Base-by-base conservation (phyloP, 2,888 invertebrate species). In the Drosophila paranaensis region DNA sequence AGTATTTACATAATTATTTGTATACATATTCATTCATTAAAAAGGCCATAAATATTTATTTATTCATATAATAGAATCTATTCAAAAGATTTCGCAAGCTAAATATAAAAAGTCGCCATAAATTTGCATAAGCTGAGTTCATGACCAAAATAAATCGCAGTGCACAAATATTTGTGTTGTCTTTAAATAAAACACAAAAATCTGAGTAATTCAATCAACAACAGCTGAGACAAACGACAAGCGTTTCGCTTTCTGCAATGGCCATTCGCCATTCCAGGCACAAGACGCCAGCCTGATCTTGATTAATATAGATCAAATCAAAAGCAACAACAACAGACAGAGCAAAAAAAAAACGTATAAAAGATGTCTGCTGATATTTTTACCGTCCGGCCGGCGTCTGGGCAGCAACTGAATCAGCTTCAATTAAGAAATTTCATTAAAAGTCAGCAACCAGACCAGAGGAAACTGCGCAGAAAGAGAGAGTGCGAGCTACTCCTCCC, bases 341-440 rank as follows among this genome's bases (percentile, higher is more conserved):
- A 27, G 46, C 54, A 35, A 33, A 65, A 67, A 76, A 66, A 57
- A 67, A 76, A 66, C 55, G 60, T 71, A 79, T 69, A 65, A 71
- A 73, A 69, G 64, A 70, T 77, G 73, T 77, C 78, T 71, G 77
- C 69, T 60, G 63, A 73, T 77, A 66, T 65, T 69, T 78, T 66
- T 71, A 71, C 70, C 57, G 64, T 65, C 51, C 77, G 70, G 71
- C 81, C 77, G 77, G 72, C 77, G 77, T 82, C 82, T 80, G 87
- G 56, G 42, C 55, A 2, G 63, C 74, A 65, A 58, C 61, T 66
- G 64, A 72, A 74, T 74, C 86, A 77, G 80, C 84, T 84, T 88
- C 86, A 86, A 86, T 88, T 86, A 86, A 86, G 89, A 88, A 86
- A 86, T 86, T 88, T 87, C 77, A 86, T 88, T 80, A 86, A 87